These are phyloP conservation scores for Pyrrhura leucotis DNA, from an alignment of 2,797 vertebrate genomes.

Conservation along the genomic window DNA sequence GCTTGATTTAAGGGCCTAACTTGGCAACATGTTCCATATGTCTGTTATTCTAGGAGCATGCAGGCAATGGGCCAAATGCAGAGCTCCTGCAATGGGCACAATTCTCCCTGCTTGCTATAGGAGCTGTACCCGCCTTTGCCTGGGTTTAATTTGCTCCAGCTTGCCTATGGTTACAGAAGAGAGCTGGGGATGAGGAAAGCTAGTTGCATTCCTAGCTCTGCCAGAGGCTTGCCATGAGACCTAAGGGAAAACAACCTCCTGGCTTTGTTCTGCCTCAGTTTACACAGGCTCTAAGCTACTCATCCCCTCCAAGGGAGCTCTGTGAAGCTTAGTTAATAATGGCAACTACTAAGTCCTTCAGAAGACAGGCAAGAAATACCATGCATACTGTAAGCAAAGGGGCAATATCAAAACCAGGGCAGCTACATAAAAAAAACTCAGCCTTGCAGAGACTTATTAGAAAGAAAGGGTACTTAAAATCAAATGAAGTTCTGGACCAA, in stretches of 20 bases:
- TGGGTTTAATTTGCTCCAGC: constrained; percentile 58
- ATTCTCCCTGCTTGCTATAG: neutral
- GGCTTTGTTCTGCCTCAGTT: constrained; percentile 60
- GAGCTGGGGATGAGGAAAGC: neutral
- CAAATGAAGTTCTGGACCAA: neutral
- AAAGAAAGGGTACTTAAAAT: neutral
- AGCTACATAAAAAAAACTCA: neutral
- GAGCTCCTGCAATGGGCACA: constrained; percentile 32
- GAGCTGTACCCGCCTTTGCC: constrained; percentile 10
- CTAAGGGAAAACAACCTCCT: constrained; percentile 39
- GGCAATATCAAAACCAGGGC: neutral
- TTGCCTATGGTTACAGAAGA: constrained; percentile 6
- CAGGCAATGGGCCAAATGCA: constrained; percentile 13
- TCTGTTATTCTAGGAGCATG: constrained; percentile 50
- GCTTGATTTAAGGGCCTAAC: constrained; percentile 58
- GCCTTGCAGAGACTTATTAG: neutral
- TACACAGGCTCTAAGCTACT: constrained; percentile 19
- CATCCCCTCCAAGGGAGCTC: neutral
- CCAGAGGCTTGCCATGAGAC: neutral
- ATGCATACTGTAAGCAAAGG: neutral
- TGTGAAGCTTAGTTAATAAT: neutral
- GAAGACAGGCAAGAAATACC: neutral
- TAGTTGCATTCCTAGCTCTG: constrained; percentile 23
- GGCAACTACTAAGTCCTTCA: neutral
- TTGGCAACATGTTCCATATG: constrained; percentile 59